Percentiles rank a stretch among this genome's conserved stretches.
Conservation (phyloP, 2,113 vertebrate genomes). For the Cisticola juncidis region DNA sequence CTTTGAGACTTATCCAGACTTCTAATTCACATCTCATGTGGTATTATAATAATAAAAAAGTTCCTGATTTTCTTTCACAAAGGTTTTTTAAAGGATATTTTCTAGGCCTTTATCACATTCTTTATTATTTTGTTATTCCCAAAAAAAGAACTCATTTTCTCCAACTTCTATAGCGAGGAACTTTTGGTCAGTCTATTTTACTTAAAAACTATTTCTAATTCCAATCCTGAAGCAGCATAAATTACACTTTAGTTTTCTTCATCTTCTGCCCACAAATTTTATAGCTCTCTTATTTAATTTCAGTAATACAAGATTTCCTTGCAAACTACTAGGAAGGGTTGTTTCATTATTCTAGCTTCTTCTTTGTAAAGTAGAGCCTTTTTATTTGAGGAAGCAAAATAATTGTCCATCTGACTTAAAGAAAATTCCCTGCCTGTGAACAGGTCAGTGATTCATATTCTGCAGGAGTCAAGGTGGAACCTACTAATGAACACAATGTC, state of each 20-base stretch:
- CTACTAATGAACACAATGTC: constrained; percentile 11
- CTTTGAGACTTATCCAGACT: background rate
- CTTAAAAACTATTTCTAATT: background rate
- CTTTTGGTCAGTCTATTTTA: background rate
- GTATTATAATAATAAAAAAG: background rate
- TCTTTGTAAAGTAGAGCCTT: background rate
- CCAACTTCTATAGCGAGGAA: background rate
- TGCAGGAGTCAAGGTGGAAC: constrained; percentile 16
- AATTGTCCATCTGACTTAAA: constrained; percentile 20
- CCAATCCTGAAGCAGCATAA: background rate
- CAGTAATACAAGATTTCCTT: background rate
- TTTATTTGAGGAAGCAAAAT: constrained; percentile 40
- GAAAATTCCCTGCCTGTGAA: constrained; percentile 7
- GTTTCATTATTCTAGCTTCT: background rate
- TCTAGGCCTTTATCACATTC: background rate
- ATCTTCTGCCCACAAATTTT: background rate
- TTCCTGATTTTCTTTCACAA: background rate
- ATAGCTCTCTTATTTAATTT: background rate
- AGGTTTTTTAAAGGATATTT: background rate
- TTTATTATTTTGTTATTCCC: background rate
- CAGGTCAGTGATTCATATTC: constrained; percentile 16
- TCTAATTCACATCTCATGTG: background rate
- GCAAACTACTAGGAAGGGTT: background rate
- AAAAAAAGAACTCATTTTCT: background rate
- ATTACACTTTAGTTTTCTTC: background rate